Conservation (phyloP, 2,113 vertebrate genomes). For the Camelus bactrianus region DNA sequence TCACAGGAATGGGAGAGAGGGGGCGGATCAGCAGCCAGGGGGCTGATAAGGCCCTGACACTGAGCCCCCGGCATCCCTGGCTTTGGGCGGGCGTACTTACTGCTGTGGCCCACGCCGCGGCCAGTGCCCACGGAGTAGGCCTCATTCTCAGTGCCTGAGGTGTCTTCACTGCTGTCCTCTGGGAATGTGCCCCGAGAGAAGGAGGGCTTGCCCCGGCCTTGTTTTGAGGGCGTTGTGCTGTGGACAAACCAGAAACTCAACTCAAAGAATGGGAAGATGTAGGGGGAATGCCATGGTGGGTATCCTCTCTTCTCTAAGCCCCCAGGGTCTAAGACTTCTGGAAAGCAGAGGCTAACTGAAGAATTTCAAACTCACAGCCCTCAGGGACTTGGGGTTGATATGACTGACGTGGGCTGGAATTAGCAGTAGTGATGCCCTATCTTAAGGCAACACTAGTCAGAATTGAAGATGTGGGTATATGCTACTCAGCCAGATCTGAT, state of each 20-base stretch:
- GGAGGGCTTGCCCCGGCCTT: slow-evolving; percentile 96
- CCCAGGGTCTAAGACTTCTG: neutral
- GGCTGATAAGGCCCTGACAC: neutral
- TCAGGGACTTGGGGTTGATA: neutral
- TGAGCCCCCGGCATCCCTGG: neutral
- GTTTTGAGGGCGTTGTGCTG: slow-evolving; percentile 98
- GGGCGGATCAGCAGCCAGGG: slow-evolving; percentile 53
- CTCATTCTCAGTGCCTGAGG: slow-evolving; percentile 97
- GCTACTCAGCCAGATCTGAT: neutral
- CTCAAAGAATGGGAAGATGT: neutral
- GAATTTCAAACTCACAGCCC: neutral
- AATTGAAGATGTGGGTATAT: neutral
- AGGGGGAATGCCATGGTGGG: neutral
- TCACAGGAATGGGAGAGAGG: slow-evolving; percentile 73
- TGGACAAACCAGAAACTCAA: neutral
- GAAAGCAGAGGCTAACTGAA: slow-evolving; percentile 20
- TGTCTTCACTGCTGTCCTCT: slow-evolving; percentile 99
- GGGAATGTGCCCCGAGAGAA: slow-evolving; percentile 97
- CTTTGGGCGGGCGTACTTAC: slow-evolving; percentile 87
- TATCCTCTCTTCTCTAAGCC: neutral
- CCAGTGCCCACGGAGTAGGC: slow-evolving; percentile 96
- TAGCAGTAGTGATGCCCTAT: neutral
- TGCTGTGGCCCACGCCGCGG: slow-evolving; percentile 93
- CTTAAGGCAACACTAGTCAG: neutral
- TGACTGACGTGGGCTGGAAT: neutral